Conservation (phyloP, 2,888 invertebrate genomes). For the Tachina grossa region DNA sequence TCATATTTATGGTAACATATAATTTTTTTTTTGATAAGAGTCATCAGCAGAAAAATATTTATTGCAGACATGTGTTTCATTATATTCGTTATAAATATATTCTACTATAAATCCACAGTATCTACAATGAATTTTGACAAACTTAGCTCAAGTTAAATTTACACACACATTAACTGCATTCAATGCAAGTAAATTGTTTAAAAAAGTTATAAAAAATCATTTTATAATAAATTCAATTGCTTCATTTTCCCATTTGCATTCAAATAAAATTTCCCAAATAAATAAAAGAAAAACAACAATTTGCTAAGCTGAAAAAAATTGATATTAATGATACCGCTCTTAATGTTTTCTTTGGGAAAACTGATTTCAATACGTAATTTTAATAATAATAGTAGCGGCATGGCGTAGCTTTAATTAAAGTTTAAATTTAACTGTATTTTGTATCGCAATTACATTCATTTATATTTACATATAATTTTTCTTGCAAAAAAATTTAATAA, state of each 20-base stretch:
- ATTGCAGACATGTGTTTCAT: no score
- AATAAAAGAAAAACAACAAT: neutral
- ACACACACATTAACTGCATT: neutral
- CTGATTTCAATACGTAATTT: conserved; percentile 36
- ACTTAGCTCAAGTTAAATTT: neutral
- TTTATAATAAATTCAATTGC: conserved; percentile 40
- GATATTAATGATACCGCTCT: conserved; percentile 44
- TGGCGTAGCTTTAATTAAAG: conserved; percentile 53
- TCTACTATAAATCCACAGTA: no score
- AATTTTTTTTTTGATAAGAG: no score
- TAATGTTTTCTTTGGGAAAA: conserved; percentile 42
- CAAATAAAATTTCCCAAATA: conserved; percentile 44
- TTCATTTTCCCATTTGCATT: conserved; percentile 12
- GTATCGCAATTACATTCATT: neutral
- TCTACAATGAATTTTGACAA: no score
- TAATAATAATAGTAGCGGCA: conserved; percentile 65
- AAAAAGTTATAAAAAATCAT: conserved; percentile 27
- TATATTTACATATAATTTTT: neutral
- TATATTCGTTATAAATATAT: no score
- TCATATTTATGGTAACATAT: no score
- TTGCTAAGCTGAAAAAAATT: neutral
- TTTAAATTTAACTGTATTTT: conserved; percentile 44
- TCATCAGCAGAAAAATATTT: no score
- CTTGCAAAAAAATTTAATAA: conserved; percentile 21
- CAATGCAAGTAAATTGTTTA: conserved; percentile 32